Evolutionary conservation across 2,888 invertebrate species (phyloP).

Genomic region (Phasia obesa): DNA sequence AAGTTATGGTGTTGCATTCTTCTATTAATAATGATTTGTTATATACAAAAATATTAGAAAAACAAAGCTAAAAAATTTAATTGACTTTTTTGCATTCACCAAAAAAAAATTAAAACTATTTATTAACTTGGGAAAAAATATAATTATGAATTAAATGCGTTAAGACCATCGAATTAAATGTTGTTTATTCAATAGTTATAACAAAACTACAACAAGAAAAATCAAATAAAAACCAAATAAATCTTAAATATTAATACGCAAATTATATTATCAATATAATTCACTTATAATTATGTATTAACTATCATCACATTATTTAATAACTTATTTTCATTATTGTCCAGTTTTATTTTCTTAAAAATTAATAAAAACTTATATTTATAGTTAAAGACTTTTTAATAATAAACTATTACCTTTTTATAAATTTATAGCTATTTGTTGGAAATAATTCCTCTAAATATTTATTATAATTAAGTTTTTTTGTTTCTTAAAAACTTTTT

Average conservation of each 20-base stretch:
- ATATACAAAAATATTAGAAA: constrained; percentile 42
- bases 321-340: constrained; percentile 14
- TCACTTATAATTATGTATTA: constrained; percentile 20
- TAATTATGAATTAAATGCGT: constrained; percentile 74
- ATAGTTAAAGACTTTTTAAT: constrained; percentile 14
- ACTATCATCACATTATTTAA: constrained; percentile 11
- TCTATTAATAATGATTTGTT: constrained; percentile 34
- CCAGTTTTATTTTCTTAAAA: constrained; percentile 4
- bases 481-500: neutral
- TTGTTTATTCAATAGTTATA: constrained; percentile 64
- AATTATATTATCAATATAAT: constrained; percentile 12
- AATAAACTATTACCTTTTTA: constrained; percentile 28
- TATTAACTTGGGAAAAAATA: constrained; percentile 36
- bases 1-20: constrained; percentile 54
- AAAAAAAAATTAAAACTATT: constrained; percentile 41
- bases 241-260: constrained; percentile 19
- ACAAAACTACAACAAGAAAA: constrained; percentile 24
- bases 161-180: constrained; percentile 78
- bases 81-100: constrained; percentile 65
- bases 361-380: neutral
- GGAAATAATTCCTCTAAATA: constrained; percentile 52
- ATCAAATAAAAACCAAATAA: constrained; percentile 8
- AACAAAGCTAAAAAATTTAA: constrained; percentile 44
- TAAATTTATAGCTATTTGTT: constrained; percentile 58
- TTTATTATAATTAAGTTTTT: constrained; percentile 22